These are phyloP conservation scores for Xiphias gladius DNA, from an alignment of 2,113 vertebrate genomes.

Conservation along the genomic window DNA sequence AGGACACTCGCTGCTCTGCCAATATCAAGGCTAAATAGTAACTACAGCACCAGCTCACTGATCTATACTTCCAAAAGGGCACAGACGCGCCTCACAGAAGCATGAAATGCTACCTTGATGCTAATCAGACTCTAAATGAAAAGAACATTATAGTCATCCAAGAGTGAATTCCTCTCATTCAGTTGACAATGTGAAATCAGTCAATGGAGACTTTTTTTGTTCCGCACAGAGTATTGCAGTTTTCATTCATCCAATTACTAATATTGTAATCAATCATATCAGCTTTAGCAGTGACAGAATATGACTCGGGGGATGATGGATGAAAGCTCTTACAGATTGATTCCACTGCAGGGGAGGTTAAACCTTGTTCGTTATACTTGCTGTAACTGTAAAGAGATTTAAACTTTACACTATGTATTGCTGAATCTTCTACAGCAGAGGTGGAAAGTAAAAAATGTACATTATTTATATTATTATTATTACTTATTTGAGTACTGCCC, in stretches of 20 bases:
- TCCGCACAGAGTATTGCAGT: constrained; percentile 34
- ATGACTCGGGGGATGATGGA: constrained; percentile 67
- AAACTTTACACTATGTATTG: not conserved
- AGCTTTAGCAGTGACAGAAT: constrained; percentile 64
- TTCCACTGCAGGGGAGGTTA: constrained; percentile 52
- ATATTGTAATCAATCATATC: constrained; percentile 75
- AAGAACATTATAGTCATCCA: constrained; percentile 69
- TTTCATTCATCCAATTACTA: constrained; percentile 71
- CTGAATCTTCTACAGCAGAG: not conserved
- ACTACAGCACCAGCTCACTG: constrained; percentile 39
- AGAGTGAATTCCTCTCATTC: constrained; percentile 62
- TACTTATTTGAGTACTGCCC: not conserved
- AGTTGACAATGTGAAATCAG: constrained; percentile 58
- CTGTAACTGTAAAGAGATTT: constrained; percentile 38
- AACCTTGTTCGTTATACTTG: constrained; percentile 33
- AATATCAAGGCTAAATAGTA: constrained; percentile 40
- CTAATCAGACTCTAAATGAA: constrained; percentile 60
- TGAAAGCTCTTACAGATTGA: constrained; percentile 62
- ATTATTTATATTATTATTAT: too few relatives aligned
- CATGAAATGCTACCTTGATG: constrained; percentile 53
- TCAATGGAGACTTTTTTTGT: constrained; percentile 25
- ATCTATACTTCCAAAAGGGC: constrained; percentile 56
- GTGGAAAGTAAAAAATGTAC: constrained; percentile 2
- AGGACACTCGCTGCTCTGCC: constrained; percentile 30
- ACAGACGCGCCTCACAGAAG: not conserved